These are phyloP conservation scores for Gymnocheta viridis DNA, from an alignment of 2,888 invertebrate genomes.

Conservation along the genomic window DNA sequence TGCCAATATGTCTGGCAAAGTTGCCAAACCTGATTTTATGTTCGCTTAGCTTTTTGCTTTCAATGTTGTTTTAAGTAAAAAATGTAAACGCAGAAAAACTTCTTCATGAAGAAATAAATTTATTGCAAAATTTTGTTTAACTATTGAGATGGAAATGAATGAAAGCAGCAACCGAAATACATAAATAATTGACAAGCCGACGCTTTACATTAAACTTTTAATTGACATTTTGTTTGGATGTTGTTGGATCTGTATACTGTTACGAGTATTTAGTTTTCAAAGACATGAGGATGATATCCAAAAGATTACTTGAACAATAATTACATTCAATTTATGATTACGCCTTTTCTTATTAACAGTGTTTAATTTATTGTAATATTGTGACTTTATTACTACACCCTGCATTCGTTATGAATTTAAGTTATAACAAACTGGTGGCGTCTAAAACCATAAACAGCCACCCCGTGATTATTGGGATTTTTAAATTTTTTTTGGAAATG, in stretches of 20 bases:
- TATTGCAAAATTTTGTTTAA: not conserved
- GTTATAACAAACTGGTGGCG: no score
- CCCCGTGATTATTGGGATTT: no score
- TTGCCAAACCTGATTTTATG: slow-evolving; percentile 57
- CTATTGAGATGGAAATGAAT: not conserved
- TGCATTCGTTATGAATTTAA: no score
- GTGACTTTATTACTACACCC: no score
- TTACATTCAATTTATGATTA: not conserved
- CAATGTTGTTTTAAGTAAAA: not conserved
- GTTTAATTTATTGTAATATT: no score
- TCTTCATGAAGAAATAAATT: not conserved
- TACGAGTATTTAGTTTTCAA: not conserved
- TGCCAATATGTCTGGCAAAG: slow-evolving; percentile 66
- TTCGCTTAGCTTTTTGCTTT: slow-evolving; percentile 4
- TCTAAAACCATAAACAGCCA: no score
- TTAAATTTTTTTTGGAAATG: no score
- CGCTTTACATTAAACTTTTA: slow-evolving; percentile 2
- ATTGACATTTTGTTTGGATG: slow-evolving; percentile 15
- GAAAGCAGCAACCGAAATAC: not conserved
- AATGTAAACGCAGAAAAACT: not conserved
- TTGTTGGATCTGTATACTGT: slow-evolving; percentile 3
- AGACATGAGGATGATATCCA: not conserved
- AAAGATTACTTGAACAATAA: not conserved
- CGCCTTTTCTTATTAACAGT: slow-evolving; percentile 4
- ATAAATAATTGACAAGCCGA: slow-evolving; percentile 1